phyloP scores from a whole-genome alignment of 2,888 invertebrate genomes.

The Melipona bicolor region DNA sequence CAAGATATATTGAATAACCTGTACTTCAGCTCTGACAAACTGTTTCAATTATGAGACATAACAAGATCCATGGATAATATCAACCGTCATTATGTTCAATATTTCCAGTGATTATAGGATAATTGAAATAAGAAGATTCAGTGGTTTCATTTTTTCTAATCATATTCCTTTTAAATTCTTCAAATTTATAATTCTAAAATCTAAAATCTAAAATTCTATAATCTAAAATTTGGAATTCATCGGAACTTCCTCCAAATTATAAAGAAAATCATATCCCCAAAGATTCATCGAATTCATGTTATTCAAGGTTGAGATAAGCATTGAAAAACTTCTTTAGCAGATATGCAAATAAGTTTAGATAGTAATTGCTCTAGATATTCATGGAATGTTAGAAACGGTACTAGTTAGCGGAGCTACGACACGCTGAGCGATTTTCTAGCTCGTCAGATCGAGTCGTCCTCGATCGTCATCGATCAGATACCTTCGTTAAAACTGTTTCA shows the following conservation, averaged over 20 bases:
- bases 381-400: constrained; percentile 24
- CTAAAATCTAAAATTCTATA: too few relatives aligned
- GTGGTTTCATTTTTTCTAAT: background rate
- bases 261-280: background rate
- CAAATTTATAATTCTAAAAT: too few relatives aligned
- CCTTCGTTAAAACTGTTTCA: constrained; percentile 11
- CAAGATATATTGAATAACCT: constrained; percentile 1
- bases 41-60: constrained; percentile 15
- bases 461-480: background rate
- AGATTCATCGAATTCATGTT: background rate
- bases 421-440: constrained; percentile 37
- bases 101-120: background rate
- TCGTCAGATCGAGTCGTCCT: background rate
- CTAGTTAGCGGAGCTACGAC: constrained; percentile 4
- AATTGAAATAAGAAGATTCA: too few relatives aligned
- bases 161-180: background rate
- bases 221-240: too few relatives aligned
- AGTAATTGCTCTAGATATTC: background rate
- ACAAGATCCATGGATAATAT: background rate
- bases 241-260: too few relatives aligned
- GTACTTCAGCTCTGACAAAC: constrained; percentile 7
- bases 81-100: background rate
- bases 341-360: background rate
- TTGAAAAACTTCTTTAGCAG: background rate
- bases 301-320: too few relatives aligned